phyloP scores from a whole-genome alignment of 2,888 invertebrate species.

The Eugnorisma glareosa region DNA sequence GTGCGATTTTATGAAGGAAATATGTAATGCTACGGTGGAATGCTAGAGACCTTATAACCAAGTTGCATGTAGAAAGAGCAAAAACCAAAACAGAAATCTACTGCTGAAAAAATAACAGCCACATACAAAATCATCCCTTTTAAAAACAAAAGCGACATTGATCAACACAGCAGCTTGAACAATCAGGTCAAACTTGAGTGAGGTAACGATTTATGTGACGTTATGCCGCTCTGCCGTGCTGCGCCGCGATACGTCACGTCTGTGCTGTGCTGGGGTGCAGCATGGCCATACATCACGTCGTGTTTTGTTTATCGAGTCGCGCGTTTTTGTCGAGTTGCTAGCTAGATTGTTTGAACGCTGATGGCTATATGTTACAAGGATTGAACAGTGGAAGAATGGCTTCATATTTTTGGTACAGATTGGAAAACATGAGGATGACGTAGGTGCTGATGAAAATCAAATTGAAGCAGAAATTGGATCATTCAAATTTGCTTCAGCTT shows the following conservation, averaged over 20 bases:
- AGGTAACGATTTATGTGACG: constrained; percentile 45
- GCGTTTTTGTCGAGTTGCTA: constrained; percentile 42
- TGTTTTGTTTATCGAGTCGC: constrained; percentile 49
- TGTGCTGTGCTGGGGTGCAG: constrained; percentile 9
- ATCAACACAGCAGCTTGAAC: constrained; percentile 17
- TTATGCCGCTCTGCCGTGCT: constrained; percentile 11
- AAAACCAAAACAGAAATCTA: neutral
- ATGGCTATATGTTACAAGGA: constrained; percentile 27
- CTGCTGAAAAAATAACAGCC: neutral
- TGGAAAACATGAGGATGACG: neutral
- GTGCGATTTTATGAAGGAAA: neutral
- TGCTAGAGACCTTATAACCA: neutral
- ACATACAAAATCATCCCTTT: constrained; percentile 7
- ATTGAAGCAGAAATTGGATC: neutral
- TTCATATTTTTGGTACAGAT: constrained; percentile 22
- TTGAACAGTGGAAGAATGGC: neutral
- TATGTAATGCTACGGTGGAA: neutral
- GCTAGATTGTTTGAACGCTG: neutral
- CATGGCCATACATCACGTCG: constrained; percentile 46
- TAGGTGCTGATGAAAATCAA: neutral
- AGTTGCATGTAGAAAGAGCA: neutral
- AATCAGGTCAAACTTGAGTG: constrained; percentile 41
- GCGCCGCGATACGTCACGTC: constrained; percentile 49
- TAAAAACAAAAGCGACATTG: constrained; percentile 49
- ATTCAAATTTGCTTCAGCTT: neutral